Evolutionary conservation across 2,888 invertebrate genomes (phyloP), one percentile per base, ranked within the genome.

Genomic region (Laspeyria flexula): DNA sequence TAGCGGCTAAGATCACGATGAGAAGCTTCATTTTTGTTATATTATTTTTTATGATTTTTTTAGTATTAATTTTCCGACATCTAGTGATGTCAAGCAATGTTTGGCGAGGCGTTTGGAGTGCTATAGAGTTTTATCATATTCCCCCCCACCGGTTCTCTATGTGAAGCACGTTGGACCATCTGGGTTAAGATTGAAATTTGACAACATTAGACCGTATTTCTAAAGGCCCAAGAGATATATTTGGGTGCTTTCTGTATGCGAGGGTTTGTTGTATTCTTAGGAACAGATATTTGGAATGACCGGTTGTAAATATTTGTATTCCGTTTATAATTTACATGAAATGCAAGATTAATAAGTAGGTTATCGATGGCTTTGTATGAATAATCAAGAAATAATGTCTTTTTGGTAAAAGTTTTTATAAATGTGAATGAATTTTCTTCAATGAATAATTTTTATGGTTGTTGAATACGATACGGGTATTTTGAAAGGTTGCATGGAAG

Each of bases 121-220:
- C 79, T 76, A 83, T 85, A 89, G 82, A 88, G 89, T 92, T 92
- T 91, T 92, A 92, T 92, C 77, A 68, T 66, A 77, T 75, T 81
- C 78, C 86, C 90, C 90, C 90, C 69, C 85, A 85, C 88, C 63
- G 51, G 65, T 55, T 70, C 67, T 77, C 78, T 78, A 75, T 77
- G 45, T 38, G 65, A 57, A 58, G 75, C 77, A 73, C 72, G 73
- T 75, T 68, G 66, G 75, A 76, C 79, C 85, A 81, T 80, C 83
- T 87, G 75, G 84, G 85, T 84, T 84, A 81, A 79, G 79, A 85
- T 77, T 71, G 77, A 73, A 77, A 80, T 79, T 75, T 76, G 75
- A 74, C 82, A 73, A 83, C 73, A 81, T 79, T 81, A 64, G 55
- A 81, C 85, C 79, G 73, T 84, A 82, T 49, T 43, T 16, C 21